Base-by-base conservation (phyloP, 2,113 vertebrate genomes). In the Donacobius atricapilla region DNA sequence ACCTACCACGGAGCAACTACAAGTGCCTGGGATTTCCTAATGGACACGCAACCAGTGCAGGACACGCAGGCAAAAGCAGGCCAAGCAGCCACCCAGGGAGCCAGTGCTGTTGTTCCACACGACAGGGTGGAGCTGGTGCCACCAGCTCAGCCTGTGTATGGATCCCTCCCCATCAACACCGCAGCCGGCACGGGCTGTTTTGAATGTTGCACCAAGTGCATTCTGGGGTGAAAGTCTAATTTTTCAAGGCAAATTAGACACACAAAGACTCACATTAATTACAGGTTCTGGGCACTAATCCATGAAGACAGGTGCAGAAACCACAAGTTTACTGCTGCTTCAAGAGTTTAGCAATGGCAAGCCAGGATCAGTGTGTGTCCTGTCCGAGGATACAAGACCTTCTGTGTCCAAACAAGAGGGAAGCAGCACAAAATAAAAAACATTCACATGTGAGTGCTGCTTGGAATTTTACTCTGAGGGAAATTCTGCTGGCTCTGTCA, bases 221-320 rank as follows among this genome's bases (percentile, higher is more conserved):
- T 95, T 93, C 88, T 87, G 92, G 96, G 94, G 83, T 89, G 73
- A 93, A 91, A 96, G 80, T 66, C 92, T 82, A 17, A 96, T 95
- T 96, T 96, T 96, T 89, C 97, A 97, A 94, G 96, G 97, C 86
- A 94, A 80, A 97, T 97, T 97, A 97, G 96, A 95, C 88, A 96
- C 94, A 97, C 92, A 95, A 91, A 71, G 77, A 66, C 58, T 97
- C 87, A 83, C 80, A 95, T 92, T 97, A 96, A 97, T 95, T 94
- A 96, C 89, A 95, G 90, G 79, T 95, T 97, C 97, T 97, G 96
- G 94, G 97, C 96, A 96, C 64, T 70, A 76, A 90, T 93, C 96
- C 94, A 96, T 71, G 65, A 87, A 91, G 91, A 92, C 97, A 97
- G 96, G 97, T 96, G 96, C 94, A 96, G 69, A 97, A 89, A 83